phyloP scores from a whole-genome alignment of 2,888 invertebrate genomes.

The Polydrusus cervinus region DNA sequence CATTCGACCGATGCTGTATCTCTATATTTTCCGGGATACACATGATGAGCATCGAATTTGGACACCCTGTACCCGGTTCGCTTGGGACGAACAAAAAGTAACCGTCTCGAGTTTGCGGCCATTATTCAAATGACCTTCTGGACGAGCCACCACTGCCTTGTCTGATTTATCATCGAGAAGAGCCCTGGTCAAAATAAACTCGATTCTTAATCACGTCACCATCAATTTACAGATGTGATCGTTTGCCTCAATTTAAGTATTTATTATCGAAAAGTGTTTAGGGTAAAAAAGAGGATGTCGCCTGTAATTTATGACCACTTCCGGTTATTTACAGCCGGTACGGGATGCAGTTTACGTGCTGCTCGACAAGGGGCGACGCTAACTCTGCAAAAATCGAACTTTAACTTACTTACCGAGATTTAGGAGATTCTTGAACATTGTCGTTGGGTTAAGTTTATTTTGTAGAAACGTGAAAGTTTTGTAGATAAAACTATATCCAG shows the following conservation, averaged over 20 bases:
- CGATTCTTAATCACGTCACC: slow-evolving; percentile 37
- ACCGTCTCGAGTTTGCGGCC: too few relatives aligned
- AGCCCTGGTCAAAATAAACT: background rate
- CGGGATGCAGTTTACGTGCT: slow-evolving; percentile 41
- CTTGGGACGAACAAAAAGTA: too few relatives aligned
- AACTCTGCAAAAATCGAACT: slow-evolving; percentile 24
- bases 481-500: background rate
- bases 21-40: too few relatives aligned
- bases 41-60: too few relatives aligned
- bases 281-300: slow-evolving; percentile 50
- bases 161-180: too few relatives aligned
- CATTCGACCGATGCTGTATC: too few relatives aligned
- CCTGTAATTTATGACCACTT: slow-evolving; percentile 49
- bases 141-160: too few relatives aligned
- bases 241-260: slow-evolving; percentile 44
- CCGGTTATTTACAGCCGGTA: slow-evolving; percentile 47
- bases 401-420: slow-evolving; percentile 30
- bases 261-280: slow-evolving; percentile 51
- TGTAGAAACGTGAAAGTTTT: background rate
- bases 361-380: slow-evolving; percentile 21
- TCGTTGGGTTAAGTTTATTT: slow-evolving; percentile 1
- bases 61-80: too few relatives aligned
- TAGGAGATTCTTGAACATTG: slow-evolving; percentile 1
- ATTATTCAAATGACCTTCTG: too few relatives aligned
- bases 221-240: slow-evolving; percentile 30